phyloP scores from a whole-genome alignment of 2,797 vertebrate species.

The Prunella strophiata region DNA sequence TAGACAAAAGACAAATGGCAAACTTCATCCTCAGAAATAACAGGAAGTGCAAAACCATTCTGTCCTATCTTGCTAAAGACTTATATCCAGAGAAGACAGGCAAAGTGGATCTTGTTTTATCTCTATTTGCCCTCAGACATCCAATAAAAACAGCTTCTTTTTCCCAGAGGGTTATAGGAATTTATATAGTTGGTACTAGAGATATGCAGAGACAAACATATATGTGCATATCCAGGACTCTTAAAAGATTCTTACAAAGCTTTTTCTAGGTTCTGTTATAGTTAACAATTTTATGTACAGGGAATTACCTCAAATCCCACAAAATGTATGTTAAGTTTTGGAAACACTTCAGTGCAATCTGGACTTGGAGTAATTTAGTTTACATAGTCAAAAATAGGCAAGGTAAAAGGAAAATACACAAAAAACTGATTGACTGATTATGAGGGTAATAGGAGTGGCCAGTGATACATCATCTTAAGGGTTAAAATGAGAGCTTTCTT shows the following conservation, averaged over 20 bases:
- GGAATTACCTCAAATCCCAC: neutral
- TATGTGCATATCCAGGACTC: neutral
- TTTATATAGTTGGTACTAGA: neutral
- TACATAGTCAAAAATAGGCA: neutral
- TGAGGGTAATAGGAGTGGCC: neutral
- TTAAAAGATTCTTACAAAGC: neutral
- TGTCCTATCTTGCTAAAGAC: neutral
- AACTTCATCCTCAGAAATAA: neutral
- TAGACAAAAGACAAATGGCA: neutral
- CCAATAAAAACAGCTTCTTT: neutral
- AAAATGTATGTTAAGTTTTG: neutral
- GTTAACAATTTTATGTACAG: neutral
- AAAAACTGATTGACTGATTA: neutral
- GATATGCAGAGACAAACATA: neutral
- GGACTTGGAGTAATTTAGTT: neutral
- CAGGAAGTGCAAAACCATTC: neutral
- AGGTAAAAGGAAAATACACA: neutral
- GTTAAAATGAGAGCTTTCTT: neutral
- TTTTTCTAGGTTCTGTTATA: neutral
- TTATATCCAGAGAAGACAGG: neutral
- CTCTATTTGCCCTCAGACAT: neutral
- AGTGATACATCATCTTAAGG: neutral
- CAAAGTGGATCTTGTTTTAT: neutral
- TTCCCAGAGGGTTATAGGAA: neutral
- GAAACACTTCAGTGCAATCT: neutral